Base-by-base conservation (phyloP, 2,113 vertebrate genomes). In the Limanda limanda region DNA sequence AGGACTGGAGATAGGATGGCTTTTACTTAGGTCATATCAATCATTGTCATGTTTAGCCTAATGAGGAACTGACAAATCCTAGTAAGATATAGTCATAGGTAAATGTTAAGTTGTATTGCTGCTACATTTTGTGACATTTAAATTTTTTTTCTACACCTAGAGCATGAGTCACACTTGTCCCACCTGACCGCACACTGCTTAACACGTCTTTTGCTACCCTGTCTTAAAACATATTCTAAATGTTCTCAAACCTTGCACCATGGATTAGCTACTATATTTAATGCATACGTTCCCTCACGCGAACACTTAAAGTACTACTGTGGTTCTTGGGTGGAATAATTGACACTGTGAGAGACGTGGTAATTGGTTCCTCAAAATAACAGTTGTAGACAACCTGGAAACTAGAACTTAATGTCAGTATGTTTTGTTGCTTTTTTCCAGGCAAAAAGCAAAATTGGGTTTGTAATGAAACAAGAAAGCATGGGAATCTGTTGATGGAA, bases 71-170 rank as follows among this genome's bases (percentile, higher is more conserved):
- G 42, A 63, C 65, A 51, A 69, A 51, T 31, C n/a, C 42, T 61
- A 57, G 47, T 65, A 5, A 54, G 14, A 37, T 51, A 37, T 48
- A 64, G 71, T 74, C 79, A 76, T 79, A 76, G 71, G 48, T 65
- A 71, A 72, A 61, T 55, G 76, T 67, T 64, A 61, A 58, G 76
- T 67, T 64, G 40, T 70, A 55, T 82, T 78, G 88, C 88, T 88
- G 81, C 84, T 88, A 83, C 61, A 14, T 51, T 66, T 60, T 56
- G 23, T 72, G 57, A 72, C 51, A 69, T 12, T 4, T 60, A 12
- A 2, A 21, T 2, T 58, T 68, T 71, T 42, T 68, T 68, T 37
- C 47, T 18, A 51, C 6, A 51, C 18, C 47, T 54, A 54, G 7
- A 54, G 3, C 13, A 9, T 21, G 51, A 47, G 45, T 2, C 4